These are phyloP conservation scores for Ascaphus truei DNA, from an alignment of 2,113 vertebrate species.

Conservation along the genomic window DNA sequence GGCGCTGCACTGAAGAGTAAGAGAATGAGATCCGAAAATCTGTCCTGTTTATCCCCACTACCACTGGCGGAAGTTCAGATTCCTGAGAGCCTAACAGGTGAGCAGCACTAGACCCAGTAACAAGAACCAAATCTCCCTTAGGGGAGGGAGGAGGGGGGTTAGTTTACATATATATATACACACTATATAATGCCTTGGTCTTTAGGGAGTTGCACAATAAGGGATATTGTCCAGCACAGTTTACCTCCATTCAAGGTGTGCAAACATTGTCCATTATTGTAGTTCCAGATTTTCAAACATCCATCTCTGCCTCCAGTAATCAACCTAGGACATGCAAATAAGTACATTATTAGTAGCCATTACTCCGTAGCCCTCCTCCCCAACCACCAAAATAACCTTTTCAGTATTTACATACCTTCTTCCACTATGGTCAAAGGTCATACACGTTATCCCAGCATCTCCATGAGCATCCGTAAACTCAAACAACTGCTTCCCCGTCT, in stretches of 20 bases:
- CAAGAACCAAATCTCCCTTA: no score
- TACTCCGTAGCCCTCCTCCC: neutral
- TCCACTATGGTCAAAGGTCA: conserved; percentile 64
- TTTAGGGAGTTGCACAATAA: no score
- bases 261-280: conserved; percentile 58
- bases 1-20: no score
- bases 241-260: conserved; percentile 57
- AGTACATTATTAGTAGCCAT: neutral
- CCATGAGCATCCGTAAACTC: conserved; percentile 59
- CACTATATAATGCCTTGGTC: no score
- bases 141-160: no score
- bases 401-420: conserved; percentile 52
- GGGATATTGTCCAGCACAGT: no score
- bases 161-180: no score
- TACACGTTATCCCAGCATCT: conserved; percentile 57
- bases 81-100: no score
- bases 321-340: conserved; percentile 47
- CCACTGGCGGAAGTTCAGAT: no score
- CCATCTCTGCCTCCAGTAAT: conserved; percentile 64
- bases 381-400: neutral
- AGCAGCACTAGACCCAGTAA: no score
- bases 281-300: conserved; percentile 65
- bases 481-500: conserved; percentile 60
- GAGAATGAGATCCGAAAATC: no score
- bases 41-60: no score